Conservation (phyloP, 2,113 vertebrate genomes). For the Lynx canadensis region DNA sequence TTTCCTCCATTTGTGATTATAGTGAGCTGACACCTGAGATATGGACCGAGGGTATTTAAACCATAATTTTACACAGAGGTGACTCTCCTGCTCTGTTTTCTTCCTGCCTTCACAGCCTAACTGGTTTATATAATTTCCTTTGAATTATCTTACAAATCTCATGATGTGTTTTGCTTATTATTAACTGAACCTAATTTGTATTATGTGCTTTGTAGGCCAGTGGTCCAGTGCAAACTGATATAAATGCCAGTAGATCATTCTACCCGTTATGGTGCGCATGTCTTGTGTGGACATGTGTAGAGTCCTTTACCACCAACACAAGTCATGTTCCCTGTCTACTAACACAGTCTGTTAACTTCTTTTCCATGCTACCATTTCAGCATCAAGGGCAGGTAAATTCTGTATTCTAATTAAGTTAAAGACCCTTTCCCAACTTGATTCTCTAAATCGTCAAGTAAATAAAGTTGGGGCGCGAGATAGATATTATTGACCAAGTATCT, state of each 20-base stretch:
- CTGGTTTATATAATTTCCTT: neutral
- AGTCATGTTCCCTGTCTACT: neutral
- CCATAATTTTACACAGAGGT: neutral
- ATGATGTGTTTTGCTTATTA: neutral
- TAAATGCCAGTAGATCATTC: neutral
- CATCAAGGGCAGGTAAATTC: neutral
- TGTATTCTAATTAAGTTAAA: conserved; percentile 29
- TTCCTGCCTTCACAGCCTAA: neutral
- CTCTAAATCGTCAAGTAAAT: neutral
- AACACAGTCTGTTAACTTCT: neutral
- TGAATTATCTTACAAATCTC: neutral
- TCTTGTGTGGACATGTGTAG: neutral
- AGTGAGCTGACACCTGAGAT: neutral
- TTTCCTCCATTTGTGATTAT: neutral
- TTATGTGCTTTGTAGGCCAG: neutral
- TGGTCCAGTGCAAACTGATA: neutral
- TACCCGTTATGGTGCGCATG: neutral
- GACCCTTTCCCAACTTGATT: neutral
- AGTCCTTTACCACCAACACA: neutral
- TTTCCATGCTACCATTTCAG: neutral
- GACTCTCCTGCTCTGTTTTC: neutral
- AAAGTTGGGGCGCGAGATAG: neutral
- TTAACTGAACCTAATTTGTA: neutral
- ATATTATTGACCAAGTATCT: neutral
- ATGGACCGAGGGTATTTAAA: neutral